A percentile compares a stretch with the other conserved stretches of the same genome.
phyloP scores from a whole-genome alignment of 2,113 vertebrate species.

The Dromaius novaehollandiae region DNA sequence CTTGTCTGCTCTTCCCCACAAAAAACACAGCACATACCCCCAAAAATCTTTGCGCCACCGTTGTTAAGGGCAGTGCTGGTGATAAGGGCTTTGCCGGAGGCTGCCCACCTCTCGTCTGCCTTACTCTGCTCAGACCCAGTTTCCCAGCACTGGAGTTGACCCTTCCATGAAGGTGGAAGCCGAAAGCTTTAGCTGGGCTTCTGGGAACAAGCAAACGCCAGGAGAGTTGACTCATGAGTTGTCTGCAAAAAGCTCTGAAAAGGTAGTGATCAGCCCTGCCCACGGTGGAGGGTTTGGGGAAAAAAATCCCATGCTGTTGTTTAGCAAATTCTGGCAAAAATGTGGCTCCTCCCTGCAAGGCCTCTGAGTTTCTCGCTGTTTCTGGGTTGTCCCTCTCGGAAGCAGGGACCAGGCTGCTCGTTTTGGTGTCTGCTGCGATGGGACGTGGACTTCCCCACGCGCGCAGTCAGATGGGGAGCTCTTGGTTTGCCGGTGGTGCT shows the following conservation, averaged over 20 bases:
- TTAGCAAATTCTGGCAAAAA: background rate
- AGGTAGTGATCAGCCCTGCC: background rate
- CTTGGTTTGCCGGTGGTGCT: background rate
- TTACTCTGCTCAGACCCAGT: no score
- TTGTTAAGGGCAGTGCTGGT: background rate
- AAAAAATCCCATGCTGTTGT: background rate
- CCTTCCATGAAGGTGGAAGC: background rate
- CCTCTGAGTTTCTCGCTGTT: background rate
- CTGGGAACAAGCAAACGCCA: no score
- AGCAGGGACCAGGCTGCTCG: background rate
- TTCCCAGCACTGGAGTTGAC: background rate
- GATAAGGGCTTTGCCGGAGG: accelerated
- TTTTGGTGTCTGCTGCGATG: background rate
- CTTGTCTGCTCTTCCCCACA: background rate
- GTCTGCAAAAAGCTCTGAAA: background rate
- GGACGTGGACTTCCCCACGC: no score
- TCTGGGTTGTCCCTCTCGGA: background rate
- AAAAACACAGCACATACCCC: background rate
- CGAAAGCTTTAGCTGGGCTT: background rate
- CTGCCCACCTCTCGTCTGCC: background rate
- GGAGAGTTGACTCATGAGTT: background rate
- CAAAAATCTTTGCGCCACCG: accelerated
- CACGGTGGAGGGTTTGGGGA: background rate
- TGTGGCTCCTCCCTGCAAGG: background rate
- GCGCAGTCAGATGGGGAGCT: background rate